Evolutionary conservation across 2,797 vertebrate genomes (phyloP).

Genomic region (Brachyrhaphis roseni): DNA sequence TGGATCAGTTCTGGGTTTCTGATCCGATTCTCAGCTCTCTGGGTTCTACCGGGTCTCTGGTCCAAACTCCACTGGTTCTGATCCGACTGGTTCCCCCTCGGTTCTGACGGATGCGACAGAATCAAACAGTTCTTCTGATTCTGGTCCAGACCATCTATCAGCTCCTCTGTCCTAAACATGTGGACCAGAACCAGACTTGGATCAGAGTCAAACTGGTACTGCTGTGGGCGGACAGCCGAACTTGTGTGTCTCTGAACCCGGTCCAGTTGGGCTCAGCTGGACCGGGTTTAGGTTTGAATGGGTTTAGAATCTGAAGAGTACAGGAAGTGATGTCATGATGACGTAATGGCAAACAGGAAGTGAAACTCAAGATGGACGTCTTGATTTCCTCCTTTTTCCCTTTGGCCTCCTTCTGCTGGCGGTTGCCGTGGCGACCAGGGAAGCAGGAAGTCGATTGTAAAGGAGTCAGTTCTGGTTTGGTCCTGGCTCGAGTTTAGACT

Average conservation of each 20-base stretch:
- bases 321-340: conserved; percentile 35
- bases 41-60: not conserved
- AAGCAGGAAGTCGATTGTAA: conserved; percentile 15
- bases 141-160: not conserved
- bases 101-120: not conserved
- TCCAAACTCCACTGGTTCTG: not conserved
- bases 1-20: not conserved
- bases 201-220: not conserved
- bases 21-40: not conserved
- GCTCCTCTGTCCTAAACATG: not conserved
- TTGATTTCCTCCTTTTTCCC: conserved; percentile 9
- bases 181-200: not conserved
- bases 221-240: not conserved
- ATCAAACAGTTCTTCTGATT: not conserved
- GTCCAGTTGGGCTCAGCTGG: not conserved
- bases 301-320: not conserved
- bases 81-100: not conserved
- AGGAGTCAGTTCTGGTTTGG: conserved; percentile 38
- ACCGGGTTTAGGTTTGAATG: not conserved
- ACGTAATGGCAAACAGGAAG: conserved; percentile 46
- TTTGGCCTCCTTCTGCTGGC: conserved; percentile 28
- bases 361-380: conserved; percentile 17
- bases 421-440: not conserved
- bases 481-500: not conserved
- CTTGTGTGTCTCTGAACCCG: not conserved